Conservation (phyloP, 1,140 invertebrate species). For the Drosophila biarmipes region DNA sequence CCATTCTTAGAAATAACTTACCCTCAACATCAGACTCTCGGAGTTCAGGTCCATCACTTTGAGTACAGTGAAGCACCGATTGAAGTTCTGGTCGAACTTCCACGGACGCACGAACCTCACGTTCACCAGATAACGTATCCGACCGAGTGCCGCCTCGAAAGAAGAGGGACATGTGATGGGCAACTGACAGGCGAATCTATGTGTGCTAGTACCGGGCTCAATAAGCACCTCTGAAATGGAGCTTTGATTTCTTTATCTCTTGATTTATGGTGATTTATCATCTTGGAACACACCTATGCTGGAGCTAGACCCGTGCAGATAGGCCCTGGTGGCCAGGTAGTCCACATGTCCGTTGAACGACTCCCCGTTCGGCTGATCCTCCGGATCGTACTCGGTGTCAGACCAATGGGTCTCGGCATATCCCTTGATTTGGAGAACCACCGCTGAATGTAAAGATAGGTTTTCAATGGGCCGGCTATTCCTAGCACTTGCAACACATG, state of each 20-base stretch:
- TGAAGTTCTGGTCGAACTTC: constrained; percentile 90
- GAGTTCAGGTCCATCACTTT: constrained; percentile 90
- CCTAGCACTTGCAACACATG: not conserved
- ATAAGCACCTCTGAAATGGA: constrained; percentile 45
- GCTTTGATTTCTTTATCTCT: constrained; percentile 5
- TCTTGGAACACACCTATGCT: constrained; percentile 37
- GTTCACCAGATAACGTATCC: constrained; percentile 88
- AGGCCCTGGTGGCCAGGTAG: constrained; percentile 66
- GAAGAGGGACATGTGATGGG: constrained; percentile 88
- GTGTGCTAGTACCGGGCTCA: constrained; percentile 85
- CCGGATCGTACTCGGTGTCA: constrained; percentile 34
- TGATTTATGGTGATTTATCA: constrained; percentile 10
- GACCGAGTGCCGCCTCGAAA: constrained; percentile 89
- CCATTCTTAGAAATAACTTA: constrained; percentile 31
- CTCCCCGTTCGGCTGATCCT: constrained; percentile 33
- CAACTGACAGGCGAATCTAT: constrained; percentile 86
- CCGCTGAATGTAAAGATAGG: constrained; percentile 34
- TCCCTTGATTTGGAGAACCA: constrained; percentile 66
- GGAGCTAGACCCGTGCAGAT: constrained; percentile 53
- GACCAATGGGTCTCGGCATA: constrained; percentile 66
- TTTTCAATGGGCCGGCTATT: not conserved
- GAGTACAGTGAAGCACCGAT: constrained; percentile 89
- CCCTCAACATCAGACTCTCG: constrained; percentile 73
- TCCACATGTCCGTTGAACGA: constrained; percentile 70
- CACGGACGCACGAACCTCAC: constrained; percentile 89